Conservation (phyloP, 2,797 vertebrate species). For the Sebastolobus altivelis region DNA sequence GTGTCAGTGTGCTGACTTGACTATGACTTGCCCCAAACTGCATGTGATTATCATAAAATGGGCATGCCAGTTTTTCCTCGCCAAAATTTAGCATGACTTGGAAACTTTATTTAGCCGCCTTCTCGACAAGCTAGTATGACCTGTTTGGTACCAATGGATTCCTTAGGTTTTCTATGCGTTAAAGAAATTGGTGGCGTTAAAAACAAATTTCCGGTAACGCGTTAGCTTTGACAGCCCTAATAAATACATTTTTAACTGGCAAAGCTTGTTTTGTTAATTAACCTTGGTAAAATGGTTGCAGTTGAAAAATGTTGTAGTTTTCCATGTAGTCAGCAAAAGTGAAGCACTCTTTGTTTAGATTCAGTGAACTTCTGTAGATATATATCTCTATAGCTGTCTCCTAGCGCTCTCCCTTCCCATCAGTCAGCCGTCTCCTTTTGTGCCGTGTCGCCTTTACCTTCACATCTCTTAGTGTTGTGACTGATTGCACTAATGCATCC, state of each 20-base stretch:
- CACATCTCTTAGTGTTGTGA: constrained; percentile 55
- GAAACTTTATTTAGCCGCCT: no score
- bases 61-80: no score
- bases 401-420: constrained; percentile 3
- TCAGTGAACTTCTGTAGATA: constrained; percentile 19
- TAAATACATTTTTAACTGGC: not conserved
- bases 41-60: no score
- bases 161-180: no score
- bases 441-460: constrained; percentile 9
- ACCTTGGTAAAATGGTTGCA: constrained; percentile 8
- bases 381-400: not conserved
- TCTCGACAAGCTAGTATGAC: no score
- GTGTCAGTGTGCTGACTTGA: no score
- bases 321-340: constrained; percentile 14
- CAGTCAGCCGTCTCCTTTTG: constrained; percentile 11
- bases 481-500: constrained; percentile 38
- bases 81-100: no score
- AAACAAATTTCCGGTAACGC: no score
- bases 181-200: no score
- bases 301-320: not conserved
- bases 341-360: constrained; percentile 33
- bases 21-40: no score
- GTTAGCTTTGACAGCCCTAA: no score
- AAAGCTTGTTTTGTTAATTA: constrained; percentile 3
- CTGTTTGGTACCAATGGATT: no score